Evolutionary conservation across 2,797 vertebrate species (phyloP), one percentile per base, ranked within the genome.

Genomic region (Acanthornis magna): DNA sequence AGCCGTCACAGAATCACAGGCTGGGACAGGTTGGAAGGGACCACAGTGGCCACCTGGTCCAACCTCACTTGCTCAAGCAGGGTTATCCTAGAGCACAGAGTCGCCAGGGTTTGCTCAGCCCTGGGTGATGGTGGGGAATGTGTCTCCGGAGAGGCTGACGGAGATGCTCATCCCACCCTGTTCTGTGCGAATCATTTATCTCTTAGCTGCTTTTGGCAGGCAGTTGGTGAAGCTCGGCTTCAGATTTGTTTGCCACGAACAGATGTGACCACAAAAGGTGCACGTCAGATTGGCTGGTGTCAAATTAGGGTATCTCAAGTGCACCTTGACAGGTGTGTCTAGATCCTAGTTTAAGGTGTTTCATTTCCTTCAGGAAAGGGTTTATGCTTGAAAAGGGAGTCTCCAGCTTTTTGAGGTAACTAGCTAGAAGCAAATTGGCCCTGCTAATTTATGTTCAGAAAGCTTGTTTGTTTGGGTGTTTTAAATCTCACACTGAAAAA

Each of bases 11-110:
- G 63, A 29, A 9, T 8, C 29, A 10, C 43, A 13, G 65, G 25
- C 13, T 7, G 50, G 16, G 11, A 8, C 29, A 3, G 14, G 4
- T 4, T 26, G 36, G 43, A 38, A 45, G 8, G 32, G 36, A 21
- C 32, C 32, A 3, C 42, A 4, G 34, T 11, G 32, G 11, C n/a
- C 12, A 7, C 26, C 51, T 51, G 25, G 21, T 26, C 13, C 45
- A 32, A 0, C 15, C 2, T 34, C 34, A 16, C 16, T 16, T 47
- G 45, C 72, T 58, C 8, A 14, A 0, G 17, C 65, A 16, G n/a
- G 25, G 50, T 54, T 34, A 4, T 61, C 23, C 11, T 8, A 9
- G 32, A 43, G 57, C 48, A 13, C 65, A 2, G 30, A 7, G 13
- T 22, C 45, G 9, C 16, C 27, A 16, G 11, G 47, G 34, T 25